Evolutionary conservation across 2,888 invertebrate genomes (phyloP), one percentile per base, ranked within the genome.

Genomic region (Dasypogon diadema): DNA sequence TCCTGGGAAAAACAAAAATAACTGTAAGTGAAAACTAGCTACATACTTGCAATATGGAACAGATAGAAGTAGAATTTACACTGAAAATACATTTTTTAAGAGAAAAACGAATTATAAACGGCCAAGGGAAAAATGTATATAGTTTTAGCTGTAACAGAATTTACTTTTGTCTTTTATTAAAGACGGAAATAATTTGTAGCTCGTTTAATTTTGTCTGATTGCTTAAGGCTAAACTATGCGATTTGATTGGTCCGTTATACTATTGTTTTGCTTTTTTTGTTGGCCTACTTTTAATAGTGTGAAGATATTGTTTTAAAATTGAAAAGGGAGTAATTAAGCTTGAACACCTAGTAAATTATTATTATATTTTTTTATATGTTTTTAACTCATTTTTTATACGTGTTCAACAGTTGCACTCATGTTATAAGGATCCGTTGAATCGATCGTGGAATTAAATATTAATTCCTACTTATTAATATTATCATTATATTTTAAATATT

Each of bases 401-500:
- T 34, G 21, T 60, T 30, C 18, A 42, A 60, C 26, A 37, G 21
- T 30, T 58, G 26, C 60, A 60, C 37, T 5, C 60, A 34, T 34
- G 37, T 37, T 60, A 60, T n/a, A 12, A 22, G 21, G 16, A 37
- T 60, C 10, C 16, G 37, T 60, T 34, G 1, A 18, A 18, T 18
- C 3, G 37, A 42, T 21, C 10, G 10, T 60, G 1, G 8, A 30
- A 30, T 30, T 30, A 30, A 30, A 8, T 8, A 42, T 42, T 42
- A 42, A 42, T 60, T 22, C 37, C 60, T 60, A 60, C 42, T 34
- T 37, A 21, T 37, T 42, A 37, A 60, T 37, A 37, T 37, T 60
- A 21, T n/a, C n/a, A n/a, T 21, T 60, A 16, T 37, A 42, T 60
- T 60, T 42, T 16, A 37, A 60, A 42, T 60, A 18, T 10, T 18